Conservation (phyloP, 2,113 vertebrate genomes). For the Lepidothrix coronata region DNA sequence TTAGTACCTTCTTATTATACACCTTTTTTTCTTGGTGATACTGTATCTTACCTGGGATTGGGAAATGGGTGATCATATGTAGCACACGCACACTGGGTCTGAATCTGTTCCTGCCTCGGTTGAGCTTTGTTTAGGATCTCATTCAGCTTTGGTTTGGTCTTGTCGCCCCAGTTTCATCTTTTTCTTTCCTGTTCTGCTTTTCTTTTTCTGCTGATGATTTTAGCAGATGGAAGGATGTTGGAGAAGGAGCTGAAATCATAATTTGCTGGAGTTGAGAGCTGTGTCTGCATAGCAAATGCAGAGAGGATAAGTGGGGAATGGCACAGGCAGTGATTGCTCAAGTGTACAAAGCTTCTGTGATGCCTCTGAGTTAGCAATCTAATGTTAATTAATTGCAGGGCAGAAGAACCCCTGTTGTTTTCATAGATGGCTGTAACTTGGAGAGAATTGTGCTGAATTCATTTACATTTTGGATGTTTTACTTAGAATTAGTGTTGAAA, state of each 20-base stretch:
- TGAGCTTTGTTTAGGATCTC: background rate
- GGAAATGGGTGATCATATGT: background rate
- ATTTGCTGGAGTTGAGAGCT: background rate
- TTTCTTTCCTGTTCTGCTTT: background rate
- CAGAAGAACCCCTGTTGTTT: background rate
- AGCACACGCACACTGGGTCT: fast-evolving
- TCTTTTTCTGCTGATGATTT: background rate
- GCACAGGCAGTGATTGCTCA: background rate
- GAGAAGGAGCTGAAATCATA: background rate
- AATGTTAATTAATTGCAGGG: slow-evolving; percentile 5
- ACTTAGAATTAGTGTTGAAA: background rate
- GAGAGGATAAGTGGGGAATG: background rate
- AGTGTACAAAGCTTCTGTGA: background rate
- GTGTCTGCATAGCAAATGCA: background rate
- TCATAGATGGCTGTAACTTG: background rate
- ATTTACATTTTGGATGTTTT: background rate
- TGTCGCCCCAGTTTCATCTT: background rate
- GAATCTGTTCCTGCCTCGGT: background rate
- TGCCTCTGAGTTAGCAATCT: background rate
- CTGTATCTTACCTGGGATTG: background rate
- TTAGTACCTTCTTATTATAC: slow-evolving; percentile 74
- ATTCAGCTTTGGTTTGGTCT: background rate
- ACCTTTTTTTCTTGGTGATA: background rate
- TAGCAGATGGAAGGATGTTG: background rate
- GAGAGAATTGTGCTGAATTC: background rate